phyloP scores from a whole-genome alignment of 2,888 invertebrate genomes.

The Bedellia somnulentella region DNA sequence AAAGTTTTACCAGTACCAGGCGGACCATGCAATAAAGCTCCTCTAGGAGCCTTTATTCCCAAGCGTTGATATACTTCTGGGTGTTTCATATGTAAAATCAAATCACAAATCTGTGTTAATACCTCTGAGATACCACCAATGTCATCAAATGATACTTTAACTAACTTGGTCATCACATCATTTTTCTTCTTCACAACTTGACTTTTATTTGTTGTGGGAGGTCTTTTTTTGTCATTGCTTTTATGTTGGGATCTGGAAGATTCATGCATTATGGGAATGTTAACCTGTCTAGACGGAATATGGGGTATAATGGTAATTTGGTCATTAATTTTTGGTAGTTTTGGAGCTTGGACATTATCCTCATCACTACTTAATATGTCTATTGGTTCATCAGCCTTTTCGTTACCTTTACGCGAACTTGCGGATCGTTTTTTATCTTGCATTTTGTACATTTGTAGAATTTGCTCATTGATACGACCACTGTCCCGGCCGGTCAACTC shows the following conservation, averaged over 20 bases:
- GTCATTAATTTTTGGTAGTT: constrained; percentile 49
- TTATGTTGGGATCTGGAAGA: constrained; percentile 23
- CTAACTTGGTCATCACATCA: constrained; percentile 31
- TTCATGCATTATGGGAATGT: constrained; percentile 27
- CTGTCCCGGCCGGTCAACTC: constrained; percentile 81
- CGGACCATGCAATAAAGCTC: constrained; percentile 92
- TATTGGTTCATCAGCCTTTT: constrained; percentile 44
- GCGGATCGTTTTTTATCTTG: constrained; percentile 49
- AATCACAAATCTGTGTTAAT: constrained; percentile 69
- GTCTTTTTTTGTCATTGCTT: constrained; percentile 35
- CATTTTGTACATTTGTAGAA: constrained; percentile 53
- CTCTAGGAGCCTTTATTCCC: constrained; percentile 86
- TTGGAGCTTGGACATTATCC: constrained; percentile 40
- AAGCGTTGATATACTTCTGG: constrained; percentile 85
- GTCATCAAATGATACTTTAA: constrained; percentile 68
- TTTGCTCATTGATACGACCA: constrained; percentile 67
- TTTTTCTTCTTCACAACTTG: constrained; percentile 27
- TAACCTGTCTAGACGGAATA: constrained; percentile 28
- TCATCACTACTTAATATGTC: constrained; percentile 48
- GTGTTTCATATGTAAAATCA: constrained; percentile 84
- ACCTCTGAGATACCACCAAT: constrained; percentile 81
- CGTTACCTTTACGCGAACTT: constrained; percentile 28
- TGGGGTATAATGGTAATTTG: constrained; percentile 53
- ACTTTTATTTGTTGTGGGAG: constrained; percentile 26
- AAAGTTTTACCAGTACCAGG: constrained; percentile 93